These are phyloP conservation scores for Helleia helle DNA, from an alignment of 2,888 invertebrate genomes.

Conservation along the genomic window DNA sequence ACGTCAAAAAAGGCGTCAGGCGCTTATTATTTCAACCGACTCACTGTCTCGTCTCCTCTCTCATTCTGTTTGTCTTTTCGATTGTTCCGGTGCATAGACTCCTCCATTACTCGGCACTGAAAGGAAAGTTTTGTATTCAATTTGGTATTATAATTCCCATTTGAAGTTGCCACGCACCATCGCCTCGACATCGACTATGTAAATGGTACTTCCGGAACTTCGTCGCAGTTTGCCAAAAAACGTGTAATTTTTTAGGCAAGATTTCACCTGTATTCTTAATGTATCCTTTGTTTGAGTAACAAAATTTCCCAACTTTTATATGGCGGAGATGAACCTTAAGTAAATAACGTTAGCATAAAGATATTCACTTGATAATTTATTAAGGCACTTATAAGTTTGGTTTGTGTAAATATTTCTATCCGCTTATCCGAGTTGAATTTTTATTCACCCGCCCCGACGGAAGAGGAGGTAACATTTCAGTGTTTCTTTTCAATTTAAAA, in stretches of 20 bases:
- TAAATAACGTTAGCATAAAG: background rate
- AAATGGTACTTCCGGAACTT: constrained; percentile 69
- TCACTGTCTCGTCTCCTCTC: constrained; percentile 60
- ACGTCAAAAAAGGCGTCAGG: constrained; percentile 66
- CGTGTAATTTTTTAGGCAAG: constrained; percentile 37
- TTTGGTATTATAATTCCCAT: constrained; percentile 76
- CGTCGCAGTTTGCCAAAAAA: constrained; percentile 61
- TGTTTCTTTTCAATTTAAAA: constrained; percentile 71
- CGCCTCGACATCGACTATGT: constrained; percentile 72
- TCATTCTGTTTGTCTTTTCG: constrained; percentile 72
- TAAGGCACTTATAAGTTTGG: constrained; percentile 28
- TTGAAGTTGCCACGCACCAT: constrained; percentile 74
- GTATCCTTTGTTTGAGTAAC: constrained; percentile 7
- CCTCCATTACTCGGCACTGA: constrained; percentile 73
- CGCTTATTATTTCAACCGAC: constrained; percentile 71
- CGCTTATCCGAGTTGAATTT: constrained; percentile 61
- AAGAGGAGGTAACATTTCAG: constrained; percentile 65
- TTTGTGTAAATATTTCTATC: constrained; percentile 60
- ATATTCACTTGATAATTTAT: constrained; percentile 23
- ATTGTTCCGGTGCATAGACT: constrained; percentile 73
- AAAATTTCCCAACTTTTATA: constrained; percentile 4
- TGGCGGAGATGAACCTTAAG: constrained; percentile 4
- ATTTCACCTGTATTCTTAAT: constrained; percentile 29
- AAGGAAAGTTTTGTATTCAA: constrained; percentile 76
- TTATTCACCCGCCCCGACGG: constrained; percentile 56